Base-by-base conservation (phyloP, 1,140 invertebrate genomes). In the Metaphire vulgaris region DNA sequence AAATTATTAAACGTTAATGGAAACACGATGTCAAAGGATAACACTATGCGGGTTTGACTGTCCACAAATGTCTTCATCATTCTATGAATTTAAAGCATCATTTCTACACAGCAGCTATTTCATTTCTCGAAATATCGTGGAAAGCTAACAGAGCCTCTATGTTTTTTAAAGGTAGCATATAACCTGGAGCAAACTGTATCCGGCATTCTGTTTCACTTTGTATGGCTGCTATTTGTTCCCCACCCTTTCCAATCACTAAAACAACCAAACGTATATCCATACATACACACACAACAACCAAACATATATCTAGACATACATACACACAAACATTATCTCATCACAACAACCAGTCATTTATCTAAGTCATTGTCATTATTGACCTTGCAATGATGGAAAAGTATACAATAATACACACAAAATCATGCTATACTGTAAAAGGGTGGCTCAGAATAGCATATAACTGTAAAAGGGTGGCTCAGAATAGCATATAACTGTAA, bases 191-290 rank as follows among this genome's bases (percentile, higher is more conserved):
- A 91, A 99, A 95, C 88, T 98, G 96, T 81, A 99, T 94, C 89
- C 98, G 98, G 86, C 95, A 97, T 71, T 95, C 95, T 67, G 94
- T 93, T 87, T 98, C 95, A 14, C 91, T 91, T 87, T 99, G 97
- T 76, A 99, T 90, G 82, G 94, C 89, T 28, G 92, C 93, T 73
- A 99, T 97, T 87, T 97, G 96, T 88, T 98, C 96, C 33, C 96
- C 96, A 71, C 94, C 94, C 85, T 97, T 92, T 69, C 97, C 97
- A 82, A 88, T 89, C 33, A 88, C 87, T 88, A 79, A 77, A 83
- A 82, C 67, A 76, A 69, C 67, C 67, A 76, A 67, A 73, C 75
- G 74, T 74, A n/a, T n/a, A n/a, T n/a, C 74, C 78, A 73, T 1
- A 74, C 76, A 75, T 79, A 73, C 79, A 79, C 21, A n/a, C 28